Percentiles rank a stretch among this genome's conserved stretches.
Conservation (phyloP, 2,797 vertebrate genomes). For the Hapalemur alaotrensis region DNA sequence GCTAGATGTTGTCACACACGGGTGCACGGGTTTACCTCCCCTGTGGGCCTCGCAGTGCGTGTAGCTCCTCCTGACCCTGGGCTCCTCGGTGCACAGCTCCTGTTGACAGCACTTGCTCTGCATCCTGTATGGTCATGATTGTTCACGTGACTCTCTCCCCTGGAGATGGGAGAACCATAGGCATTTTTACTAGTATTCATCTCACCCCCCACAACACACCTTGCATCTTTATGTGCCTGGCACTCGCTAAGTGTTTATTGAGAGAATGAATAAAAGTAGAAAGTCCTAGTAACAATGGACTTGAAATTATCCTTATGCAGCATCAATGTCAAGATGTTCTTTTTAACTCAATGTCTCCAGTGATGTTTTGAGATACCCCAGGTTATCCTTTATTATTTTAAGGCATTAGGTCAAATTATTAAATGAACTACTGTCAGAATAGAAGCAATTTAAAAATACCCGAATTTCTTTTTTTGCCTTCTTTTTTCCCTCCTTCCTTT, state of each 20-base stretch:
- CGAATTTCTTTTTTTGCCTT: not conserved
- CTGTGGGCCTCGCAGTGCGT: accelerated
- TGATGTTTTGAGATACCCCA: not conserved
- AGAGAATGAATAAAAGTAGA: not conserved
- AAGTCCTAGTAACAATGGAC: not conserved
- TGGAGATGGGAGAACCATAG: not conserved
- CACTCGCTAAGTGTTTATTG: not conserved
- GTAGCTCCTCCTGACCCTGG: not conserved
- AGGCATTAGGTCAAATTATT: not conserved
- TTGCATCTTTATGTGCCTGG: not conserved
- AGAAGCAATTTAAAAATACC: not conserved
- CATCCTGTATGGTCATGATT: not conserved
- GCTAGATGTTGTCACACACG: not conserved
- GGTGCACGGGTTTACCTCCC: not conserved
- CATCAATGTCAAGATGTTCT: not conserved
- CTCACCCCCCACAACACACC: not conserved
- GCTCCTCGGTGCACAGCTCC: not conserved
- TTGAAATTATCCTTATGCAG: not conserved
- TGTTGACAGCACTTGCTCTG: accelerated
- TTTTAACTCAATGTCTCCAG: not conserved
- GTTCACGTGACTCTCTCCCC: not conserved
- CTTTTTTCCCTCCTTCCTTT: not conserved
- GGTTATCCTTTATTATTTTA: not conserved
- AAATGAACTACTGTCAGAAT: not conserved
- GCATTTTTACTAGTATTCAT: not conserved